Conservation (phyloP, 1,140 invertebrate genomes). For the Linepithema humile region DNA sequence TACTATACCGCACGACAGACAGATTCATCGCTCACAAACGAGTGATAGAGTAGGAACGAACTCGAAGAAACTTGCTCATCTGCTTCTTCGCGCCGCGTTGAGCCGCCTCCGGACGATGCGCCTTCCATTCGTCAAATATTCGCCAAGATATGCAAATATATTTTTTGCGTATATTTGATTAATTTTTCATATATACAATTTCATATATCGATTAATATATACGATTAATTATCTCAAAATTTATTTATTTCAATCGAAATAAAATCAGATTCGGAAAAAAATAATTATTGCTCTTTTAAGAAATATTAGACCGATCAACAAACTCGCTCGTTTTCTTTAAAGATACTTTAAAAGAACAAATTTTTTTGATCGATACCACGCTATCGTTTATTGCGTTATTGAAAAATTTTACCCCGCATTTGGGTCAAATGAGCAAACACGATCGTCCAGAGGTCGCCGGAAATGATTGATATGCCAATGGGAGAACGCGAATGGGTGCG, state of each 20-base stretch:
- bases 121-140: background rate
- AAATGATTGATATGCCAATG: background rate
- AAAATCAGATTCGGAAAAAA: background rate
- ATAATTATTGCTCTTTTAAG: background rate
- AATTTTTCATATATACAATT: background rate
- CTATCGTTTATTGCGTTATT: background rate
- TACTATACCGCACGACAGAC: background rate
- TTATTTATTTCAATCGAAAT: background rate
- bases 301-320: background rate
- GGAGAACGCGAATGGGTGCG: background rate
- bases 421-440: background rate
- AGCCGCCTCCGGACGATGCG: background rate
- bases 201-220: background rate
- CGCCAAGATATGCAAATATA: background rate
- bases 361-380: background rate
- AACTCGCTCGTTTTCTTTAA: too few species aligned
- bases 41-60: conserved; percentile 12
- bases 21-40: conserved; percentile 7
- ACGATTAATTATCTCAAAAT: background rate
- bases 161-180: background rate
- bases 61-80: background rate
- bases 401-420: too few species aligned
- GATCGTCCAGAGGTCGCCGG: background rate
- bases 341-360: background rate
- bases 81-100: background rate